phyloP scores from a whole-genome alignment of 2,888 invertebrate genomes.

The Ligdia adustata region DNA sequence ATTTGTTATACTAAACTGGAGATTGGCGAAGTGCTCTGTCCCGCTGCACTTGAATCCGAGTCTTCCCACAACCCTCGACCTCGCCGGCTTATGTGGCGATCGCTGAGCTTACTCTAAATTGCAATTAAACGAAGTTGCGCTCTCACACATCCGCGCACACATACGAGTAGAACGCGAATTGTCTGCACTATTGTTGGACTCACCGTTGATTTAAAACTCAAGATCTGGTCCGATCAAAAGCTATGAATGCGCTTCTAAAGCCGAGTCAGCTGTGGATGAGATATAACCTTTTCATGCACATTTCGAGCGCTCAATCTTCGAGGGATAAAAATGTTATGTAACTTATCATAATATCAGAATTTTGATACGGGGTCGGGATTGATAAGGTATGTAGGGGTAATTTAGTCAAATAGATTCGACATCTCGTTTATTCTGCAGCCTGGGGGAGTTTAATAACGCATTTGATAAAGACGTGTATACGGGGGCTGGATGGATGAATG shows the following conservation, averaged over 20 bases:
- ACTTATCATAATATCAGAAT: conserved; percentile 33
- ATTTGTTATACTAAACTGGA: conserved; percentile 60
- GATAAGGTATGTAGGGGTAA: conserved; percentile 43
- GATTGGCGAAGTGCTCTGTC: conserved; percentile 52
- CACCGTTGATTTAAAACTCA: conserved; percentile 29
- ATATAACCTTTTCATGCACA: conserved; percentile 53
- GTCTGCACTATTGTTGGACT: conserved; percentile 30
- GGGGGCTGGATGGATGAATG: conserved; percentile 63
- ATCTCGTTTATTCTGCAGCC: conserved; percentile 59
- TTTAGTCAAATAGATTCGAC: conserved; percentile 62
- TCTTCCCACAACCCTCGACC: conserved; percentile 60
- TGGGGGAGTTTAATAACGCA: conserved; percentile 70
- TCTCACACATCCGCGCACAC: conserved; percentile 38
- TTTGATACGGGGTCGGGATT: conserved; percentile 32
- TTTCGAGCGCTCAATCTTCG: conserved; percentile 45
- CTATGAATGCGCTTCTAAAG: conserved; percentile 42
- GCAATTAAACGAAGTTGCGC: conserved; percentile 67
- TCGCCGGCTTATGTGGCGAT: conserved; percentile 68
- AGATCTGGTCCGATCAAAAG: conserved; percentile 34
- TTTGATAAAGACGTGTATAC: conserved; percentile 74
- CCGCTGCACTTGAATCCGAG: conserved; percentile 49
- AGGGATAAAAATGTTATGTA: conserved; percentile 39
- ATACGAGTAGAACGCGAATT: conserved; percentile 37
- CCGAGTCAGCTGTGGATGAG: conserved; percentile 50
- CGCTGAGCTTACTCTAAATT: conserved; percentile 70